These are phyloP conservation scores for Pectinophora gossypiella DNA, from an alignment of 1,140 invertebrate genomes.

Conservation along the genomic window DNA sequence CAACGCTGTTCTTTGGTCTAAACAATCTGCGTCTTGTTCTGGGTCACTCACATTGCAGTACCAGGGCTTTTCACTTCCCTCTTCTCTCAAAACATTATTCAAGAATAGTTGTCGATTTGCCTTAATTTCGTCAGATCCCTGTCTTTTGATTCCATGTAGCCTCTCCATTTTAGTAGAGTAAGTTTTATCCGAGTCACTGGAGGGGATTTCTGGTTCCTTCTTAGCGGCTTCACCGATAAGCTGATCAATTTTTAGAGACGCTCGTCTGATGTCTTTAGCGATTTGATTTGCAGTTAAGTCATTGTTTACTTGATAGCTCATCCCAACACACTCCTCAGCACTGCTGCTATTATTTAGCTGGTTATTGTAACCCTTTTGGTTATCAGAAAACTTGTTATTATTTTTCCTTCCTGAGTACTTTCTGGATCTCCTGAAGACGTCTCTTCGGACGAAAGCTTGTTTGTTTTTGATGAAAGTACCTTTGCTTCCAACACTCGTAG, in stretches of 20 bases:
- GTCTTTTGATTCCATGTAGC: conserved; percentile 66
- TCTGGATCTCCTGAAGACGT: conserved; percentile 71
- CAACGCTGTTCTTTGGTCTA: conserved; percentile 49
- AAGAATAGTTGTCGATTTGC: conserved; percentile 60
- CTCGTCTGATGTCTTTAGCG: conserved; percentile 73
- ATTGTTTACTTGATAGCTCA: conserved; percentile 70
- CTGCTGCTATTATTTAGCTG: conserved; percentile 68
- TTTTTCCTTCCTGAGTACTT: conserved; percentile 75
- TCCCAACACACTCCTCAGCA: conserved; percentile 70
- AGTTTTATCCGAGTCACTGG: conserved; percentile 58
- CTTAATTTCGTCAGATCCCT: conserved; percentile 65
- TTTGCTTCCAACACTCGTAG: conserved; percentile 55
- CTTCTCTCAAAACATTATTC: conserved; percentile 58
- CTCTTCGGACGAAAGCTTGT: conserved; percentile 70
- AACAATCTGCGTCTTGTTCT: conserved; percentile 61
- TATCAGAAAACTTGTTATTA: conserved; percentile 70
- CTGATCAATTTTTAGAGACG: conserved; percentile 75
- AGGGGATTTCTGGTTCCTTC: conserved; percentile 68
- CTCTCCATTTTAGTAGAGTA: conserved; percentile 69
- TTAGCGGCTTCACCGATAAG: conserved; percentile 75
- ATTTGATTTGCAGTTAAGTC: conserved; percentile 75
- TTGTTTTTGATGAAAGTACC: conserved; percentile 80
- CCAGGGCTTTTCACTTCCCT: conserved; percentile 66
- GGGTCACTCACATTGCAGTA: conserved; percentile 71
- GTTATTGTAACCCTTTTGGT: conserved; percentile 55